Base-by-base conservation (phyloP, 2,888 invertebrate genomes). In the Cremastinae sp. region DNA sequence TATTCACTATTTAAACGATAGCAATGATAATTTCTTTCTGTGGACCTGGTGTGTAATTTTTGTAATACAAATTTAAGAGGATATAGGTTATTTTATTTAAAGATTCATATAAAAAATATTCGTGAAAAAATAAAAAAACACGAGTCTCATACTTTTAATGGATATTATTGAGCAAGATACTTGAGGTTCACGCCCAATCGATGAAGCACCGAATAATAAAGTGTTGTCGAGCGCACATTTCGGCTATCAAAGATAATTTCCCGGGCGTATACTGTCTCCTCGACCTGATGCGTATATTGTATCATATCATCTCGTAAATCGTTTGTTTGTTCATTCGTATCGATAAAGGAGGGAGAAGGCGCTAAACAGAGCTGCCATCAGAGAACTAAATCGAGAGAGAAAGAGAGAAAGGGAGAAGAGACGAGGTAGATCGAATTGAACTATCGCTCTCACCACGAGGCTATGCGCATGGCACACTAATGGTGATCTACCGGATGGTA, bases 401-500 rank as follows among this genome's bases (percentile, higher is more conserved):
- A 16, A 16, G 20, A 53, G 35, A n/a, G 22, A 58, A 22, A 59
- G 28, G 41, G 59, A 47, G 16, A 39, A 53, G 8, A 64, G 12
- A 51, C 37, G 35, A 47, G 41, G 55, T 65, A 10, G 55, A 61
- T 37, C 59, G 41, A 37, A 41, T 51, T 65, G 45, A 62, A 53
- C 56, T 55, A 71, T 71, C 62, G 58, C 68, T 47, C 61, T 64
- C 45, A 64, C 43, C 64, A 55, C 39, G 43, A 43, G 59, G 22
- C 70, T 47, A 58, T 53, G 64, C 69, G 73, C 68, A 73, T 70
- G 51, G 59, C 56, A 53, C 62, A 78, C 80, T 84, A 85, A 85
- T 83, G 79, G 83, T 76, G 81, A 82, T 83, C 82, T 79, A 80
- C 74, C 79, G 81, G 81, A 83, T 82, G 81, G 81, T 82, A 85